phyloP scores from a whole-genome alignment of 2,888 invertebrate species.

The Pogonocherus hispidulus region DNA sequence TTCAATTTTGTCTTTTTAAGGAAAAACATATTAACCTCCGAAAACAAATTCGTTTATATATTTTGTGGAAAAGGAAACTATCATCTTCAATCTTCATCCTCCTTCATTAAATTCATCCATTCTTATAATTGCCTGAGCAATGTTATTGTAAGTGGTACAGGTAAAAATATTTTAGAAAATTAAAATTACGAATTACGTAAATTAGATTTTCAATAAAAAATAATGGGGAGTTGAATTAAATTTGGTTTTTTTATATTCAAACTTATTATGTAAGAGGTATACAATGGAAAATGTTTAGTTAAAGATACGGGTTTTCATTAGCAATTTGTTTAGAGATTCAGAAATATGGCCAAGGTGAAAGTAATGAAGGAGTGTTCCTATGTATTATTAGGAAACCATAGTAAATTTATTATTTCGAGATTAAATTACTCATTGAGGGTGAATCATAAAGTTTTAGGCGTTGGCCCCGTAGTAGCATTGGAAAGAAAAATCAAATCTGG shows the following conservation, averaged over 20 bases:
- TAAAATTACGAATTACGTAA: too few species aligned
- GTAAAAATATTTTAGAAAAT: slow-evolving; percentile 19
- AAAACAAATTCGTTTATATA: too few species aligned
- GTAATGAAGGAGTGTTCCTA: background rate
- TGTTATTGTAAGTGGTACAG: too few species aligned
- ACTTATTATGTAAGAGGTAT: slow-evolving; percentile 1
- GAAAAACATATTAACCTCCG: too few species aligned
- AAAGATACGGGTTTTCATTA: background rate
- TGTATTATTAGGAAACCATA: background rate
- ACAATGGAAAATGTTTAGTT: background rate
- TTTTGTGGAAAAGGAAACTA: too few species aligned
- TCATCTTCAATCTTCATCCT: too few species aligned
- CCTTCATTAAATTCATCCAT: too few species aligned
- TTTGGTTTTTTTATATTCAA: background rate
- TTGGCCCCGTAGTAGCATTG: slow-evolving; percentile 48
- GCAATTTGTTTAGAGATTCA: background rate
- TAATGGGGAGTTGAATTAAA: slow-evolving; percentile 7
- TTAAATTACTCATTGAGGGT: slow-evolving; percentile 25
- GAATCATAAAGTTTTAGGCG: slow-evolving; percentile 42
- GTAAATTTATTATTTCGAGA: slow-evolving; percentile 8
- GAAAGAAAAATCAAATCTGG: slow-evolving; percentile 13
- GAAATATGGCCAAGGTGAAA: slow-evolving; percentile 26
- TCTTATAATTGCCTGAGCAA: too few species aligned
- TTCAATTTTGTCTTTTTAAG: too few species aligned
- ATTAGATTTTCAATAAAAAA: background rate